A percentile compares a stretch with the other conserved stretches of the same genome.
Evolutionary conservation across 1,140 invertebrate species (phyloP).

Genomic region (Ips nitidus): DNA sequence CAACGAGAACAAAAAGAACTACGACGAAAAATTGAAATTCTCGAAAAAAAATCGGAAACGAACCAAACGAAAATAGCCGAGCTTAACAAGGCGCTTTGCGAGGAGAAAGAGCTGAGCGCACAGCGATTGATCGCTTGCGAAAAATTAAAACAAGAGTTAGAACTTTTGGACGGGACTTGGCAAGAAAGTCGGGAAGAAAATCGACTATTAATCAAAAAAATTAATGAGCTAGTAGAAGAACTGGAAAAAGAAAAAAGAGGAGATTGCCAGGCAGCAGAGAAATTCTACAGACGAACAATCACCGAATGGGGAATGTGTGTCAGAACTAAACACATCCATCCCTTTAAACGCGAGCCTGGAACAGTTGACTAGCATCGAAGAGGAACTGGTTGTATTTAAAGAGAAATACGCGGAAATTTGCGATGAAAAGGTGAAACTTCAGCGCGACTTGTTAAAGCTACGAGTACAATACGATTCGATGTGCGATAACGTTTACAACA

Average conservation of each 20-base stretch:
- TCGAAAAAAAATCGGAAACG: constrained; percentile 51
- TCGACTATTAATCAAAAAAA: constrained; percentile 49
- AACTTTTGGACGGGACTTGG: constrained; percentile 49
- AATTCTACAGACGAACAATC: not conserved
- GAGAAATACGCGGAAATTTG: constrained; percentile 55
- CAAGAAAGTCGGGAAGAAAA: constrained; percentile 54
- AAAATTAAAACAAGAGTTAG: constrained; percentile 54
- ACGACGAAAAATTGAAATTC: constrained; percentile 50
- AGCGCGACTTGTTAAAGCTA: constrained; percentile 49
- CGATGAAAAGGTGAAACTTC: constrained; percentile 55
- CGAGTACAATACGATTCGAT: constrained; percentile 46
- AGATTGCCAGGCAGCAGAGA: constrained; percentile 12
- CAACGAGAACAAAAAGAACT: constrained; percentile 51
- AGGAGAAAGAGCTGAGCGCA: constrained; percentile 51
- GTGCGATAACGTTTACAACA: constrained; percentile 48
- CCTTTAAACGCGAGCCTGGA: constrained; percentile 34
- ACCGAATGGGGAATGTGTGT: constrained; percentile 5
- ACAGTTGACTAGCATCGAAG: constrained; percentile 49
- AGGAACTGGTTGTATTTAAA: constrained; percentile 57
- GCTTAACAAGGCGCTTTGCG: constrained; percentile 45
- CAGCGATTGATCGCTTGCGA: constrained; percentile 49
- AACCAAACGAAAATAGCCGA: constrained; percentile 50
- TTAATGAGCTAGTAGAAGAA: constrained; percentile 27
- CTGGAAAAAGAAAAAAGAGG: constrained; percentile 20
- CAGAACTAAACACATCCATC: not conserved